phyloP scores from a whole-genome alignment of 2,888 invertebrate species.

The Portevinia maculata region DNA sequence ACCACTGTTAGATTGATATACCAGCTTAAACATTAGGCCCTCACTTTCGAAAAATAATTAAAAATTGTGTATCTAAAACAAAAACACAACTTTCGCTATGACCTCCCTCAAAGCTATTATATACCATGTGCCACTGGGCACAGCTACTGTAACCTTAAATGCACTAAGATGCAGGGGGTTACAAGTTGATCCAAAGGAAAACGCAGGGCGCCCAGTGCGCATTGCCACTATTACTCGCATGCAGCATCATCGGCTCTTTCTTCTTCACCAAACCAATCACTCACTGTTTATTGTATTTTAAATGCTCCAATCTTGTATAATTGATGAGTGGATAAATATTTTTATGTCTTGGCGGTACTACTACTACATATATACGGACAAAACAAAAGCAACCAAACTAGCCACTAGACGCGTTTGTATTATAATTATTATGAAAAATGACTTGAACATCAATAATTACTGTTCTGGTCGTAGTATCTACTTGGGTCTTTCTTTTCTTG shows the following conservation, averaged over 20 bases:
- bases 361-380: background rate
- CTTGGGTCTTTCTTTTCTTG: constrained; percentile 2
- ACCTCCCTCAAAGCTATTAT: constrained; percentile 18
- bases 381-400: constrained; percentile 32
- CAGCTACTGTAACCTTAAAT: constrained; percentile 60
- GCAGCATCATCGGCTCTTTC: background rate
- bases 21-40: background rate
- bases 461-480: constrained; percentile 7
- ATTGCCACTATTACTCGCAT: background rate
- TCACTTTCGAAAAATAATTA: background rate
- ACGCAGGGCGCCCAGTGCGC: constrained; percentile 16
- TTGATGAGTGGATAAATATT: constrained; percentile 74
- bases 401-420: constrained; percentile 56
- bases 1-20: background rate
- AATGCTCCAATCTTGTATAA: constrained; percentile 72
- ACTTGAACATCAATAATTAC: constrained; percentile 71
- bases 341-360: constrained; percentile 40
- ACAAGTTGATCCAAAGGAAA: constrained; percentile 25
- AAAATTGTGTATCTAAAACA: too few species aligned
- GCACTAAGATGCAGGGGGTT: constrained; percentile 19
- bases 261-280: constrained; percentile 50
- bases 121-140: constrained; percentile 44
- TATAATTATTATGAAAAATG: constrained; percentile 73
- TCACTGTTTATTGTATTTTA: constrained; percentile 73
- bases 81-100: constrained; percentile 3